Percentiles rank a stretch among this genome's conserved stretches.
These are phyloP conservation scores for Callyntrura guangdongensis DNA, from an alignment of 2,888 invertebrate genomes.

Conservation along the genomic window DNA sequence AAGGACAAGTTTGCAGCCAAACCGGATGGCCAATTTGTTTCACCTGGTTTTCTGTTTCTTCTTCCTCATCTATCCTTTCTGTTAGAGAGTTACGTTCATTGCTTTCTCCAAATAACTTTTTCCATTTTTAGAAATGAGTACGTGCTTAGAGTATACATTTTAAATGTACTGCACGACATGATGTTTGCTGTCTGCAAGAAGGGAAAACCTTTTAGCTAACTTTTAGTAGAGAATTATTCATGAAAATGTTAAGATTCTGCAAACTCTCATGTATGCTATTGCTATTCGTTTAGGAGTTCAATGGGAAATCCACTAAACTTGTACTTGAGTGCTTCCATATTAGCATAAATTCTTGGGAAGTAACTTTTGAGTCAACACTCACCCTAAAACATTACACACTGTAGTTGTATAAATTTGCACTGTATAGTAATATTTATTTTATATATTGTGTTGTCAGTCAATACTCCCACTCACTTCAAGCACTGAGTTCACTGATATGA, in stretches of 20 bases:
- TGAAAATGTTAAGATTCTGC: slow-evolving; percentile 13
- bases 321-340: slow-evolving; percentile 7
- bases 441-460: no score
- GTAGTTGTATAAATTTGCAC: background rate
- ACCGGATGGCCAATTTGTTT: slow-evolving; percentile 41
- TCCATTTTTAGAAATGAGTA: slow-evolving; percentile 46
- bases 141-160: slow-evolving; percentile 42
- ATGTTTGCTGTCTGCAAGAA: slow-evolving; percentile 27
- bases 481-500: no score
- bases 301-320: slow-evolving; percentile 12
- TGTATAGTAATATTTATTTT: no score
- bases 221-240: slow-evolving; percentile 30
- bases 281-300: background rate
- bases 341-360: background rate
- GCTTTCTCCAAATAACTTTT: slow-evolving; percentile 31
- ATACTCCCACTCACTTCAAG: no score
- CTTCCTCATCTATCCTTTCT: background rate
- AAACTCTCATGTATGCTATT: background rate
- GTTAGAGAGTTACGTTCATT: background rate
- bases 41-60: slow-evolving; percentile 34
- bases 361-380: background rate
- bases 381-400: background rate
- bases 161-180: slow-evolving; percentile 49
- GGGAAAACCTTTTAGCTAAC: slow-evolving; percentile 42
- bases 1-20: background rate